Conservation (phyloP, 2,113 vertebrate genomes). For the Phylloscopus trochiloides region DNA sequence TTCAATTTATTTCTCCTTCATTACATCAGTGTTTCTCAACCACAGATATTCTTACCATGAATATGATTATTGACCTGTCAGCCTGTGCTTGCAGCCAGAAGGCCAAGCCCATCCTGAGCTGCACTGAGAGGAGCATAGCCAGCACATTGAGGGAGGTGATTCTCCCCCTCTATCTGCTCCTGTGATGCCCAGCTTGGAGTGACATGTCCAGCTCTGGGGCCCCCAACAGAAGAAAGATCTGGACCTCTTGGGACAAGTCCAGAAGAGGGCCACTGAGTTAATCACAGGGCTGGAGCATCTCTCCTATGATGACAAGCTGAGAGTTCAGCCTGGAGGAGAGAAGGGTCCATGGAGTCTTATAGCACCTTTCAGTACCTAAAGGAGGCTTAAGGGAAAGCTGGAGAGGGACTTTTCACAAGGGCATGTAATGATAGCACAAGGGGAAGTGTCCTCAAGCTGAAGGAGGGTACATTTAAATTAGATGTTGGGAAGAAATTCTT, state of each 20-base stretch:
- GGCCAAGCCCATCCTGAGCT: not conserved
- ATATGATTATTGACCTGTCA: not conserved
- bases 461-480: not conserved
- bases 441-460: too few relatives aligned
- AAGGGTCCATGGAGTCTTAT: not conserved
- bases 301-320: not conserved
- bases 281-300: not conserved
- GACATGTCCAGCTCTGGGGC: not conserved
- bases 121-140: not conserved
- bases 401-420: not conserved
- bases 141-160: not conserved
- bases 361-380: not conserved
- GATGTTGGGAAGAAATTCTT: not conserved
- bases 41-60: not conserved
- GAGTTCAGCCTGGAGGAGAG: not conserved
- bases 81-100: not conserved
- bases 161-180: not conserved
- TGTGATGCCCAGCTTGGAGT: not conserved
- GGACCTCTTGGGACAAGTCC: not conserved
- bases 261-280: not conserved
- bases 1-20: not conserved
- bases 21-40: not conserved
- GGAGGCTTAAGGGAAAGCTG: too few relatives aligned
- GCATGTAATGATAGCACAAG: not conserved
- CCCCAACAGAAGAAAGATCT: not conserved